Conservation (phyloP, 2,888 invertebrate species). For the Steinernema carpocapsae region DNA sequence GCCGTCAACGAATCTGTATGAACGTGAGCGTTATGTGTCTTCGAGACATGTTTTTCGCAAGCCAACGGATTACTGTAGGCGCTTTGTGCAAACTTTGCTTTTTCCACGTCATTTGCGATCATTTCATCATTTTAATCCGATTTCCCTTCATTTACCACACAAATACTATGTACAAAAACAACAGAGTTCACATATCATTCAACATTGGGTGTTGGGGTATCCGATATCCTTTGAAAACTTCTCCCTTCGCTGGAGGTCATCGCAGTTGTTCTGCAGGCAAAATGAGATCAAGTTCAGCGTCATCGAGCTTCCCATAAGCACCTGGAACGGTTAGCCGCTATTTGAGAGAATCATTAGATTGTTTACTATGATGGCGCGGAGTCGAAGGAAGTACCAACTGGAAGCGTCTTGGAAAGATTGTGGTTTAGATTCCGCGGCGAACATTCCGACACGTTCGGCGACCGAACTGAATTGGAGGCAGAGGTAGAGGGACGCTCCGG, state of each 20-base stretch:
- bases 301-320: not conserved
- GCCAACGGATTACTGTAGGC: too few relatives aligned
- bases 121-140: too few relatives aligned
- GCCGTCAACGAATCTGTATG: too few relatives aligned
- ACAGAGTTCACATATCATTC: too few relatives aligned
- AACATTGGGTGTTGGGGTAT: not conserved
- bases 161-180: too few relatives aligned
- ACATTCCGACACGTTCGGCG: conserved; percentile 5
- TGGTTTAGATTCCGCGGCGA: not conserved
- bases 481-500: conserved; percentile 5
- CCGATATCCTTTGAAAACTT: not conserved
- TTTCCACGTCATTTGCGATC: too few relatives aligned
- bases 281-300: not conserved
- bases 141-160: too few relatives aligned
- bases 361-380: not conserved
- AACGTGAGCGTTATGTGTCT: too few relatives aligned
- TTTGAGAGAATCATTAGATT: not conserved
- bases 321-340: not conserved
- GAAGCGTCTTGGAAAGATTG: not conserved
- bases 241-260: not conserved
- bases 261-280: conserved; percentile 23
- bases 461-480: not conserved
- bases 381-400: not conserved
- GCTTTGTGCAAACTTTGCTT: too few relatives aligned
- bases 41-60: too few relatives aligned